Base-by-base conservation (phyloP, 2,797 vertebrate species). In the Liparis tanakae region DNA sequence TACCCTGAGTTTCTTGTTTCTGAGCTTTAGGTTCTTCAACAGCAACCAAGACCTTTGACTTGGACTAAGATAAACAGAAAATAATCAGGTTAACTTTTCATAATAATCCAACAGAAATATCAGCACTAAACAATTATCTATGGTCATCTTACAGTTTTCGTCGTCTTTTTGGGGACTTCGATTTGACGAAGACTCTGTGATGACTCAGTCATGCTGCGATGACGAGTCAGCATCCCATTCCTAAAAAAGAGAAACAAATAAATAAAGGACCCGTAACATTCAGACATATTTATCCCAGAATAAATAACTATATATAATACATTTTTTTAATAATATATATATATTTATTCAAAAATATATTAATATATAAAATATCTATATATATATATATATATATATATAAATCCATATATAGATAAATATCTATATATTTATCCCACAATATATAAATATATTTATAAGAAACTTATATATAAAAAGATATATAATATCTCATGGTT, bases 151-250 rank as follows among this genome's bases (percentile, higher is more conserved):
- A 98, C 97, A 84, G 93, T 93, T 92, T 91, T 95, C 20, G 72
- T 74, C 17, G 81, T 84, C 85, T 93, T 97, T 85, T 95, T 96
- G 37, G 95, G 92, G 33, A 99, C 91, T 90, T 98, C 95, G 82
- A 99, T 98, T 87, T 99, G 98, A 57, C 97, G 95, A 66, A 96
- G 90, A 88, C 90, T 94, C 87, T 98, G 98, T 0, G 96, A 94
- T 25, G 94, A 91, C 82, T 99, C 98, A 0, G 95, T 94, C 91
- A 97, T 91, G 83, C 97, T 99, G 82, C 96, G 96, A 91, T 98
- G 96, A 74, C 96, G 96, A 79, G 95, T 94, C 78, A 98, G 85
- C 65, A 93, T 91, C 14, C 94, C 94, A 70, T 91, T 95, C 93
- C 97, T 99, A 78, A 48, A 51, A 48, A 30, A 43, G 58, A 7